Evolutionary conservation across 2,888 invertebrate species (phyloP).

Genomic region (Microdon myrmicae): DNA sequence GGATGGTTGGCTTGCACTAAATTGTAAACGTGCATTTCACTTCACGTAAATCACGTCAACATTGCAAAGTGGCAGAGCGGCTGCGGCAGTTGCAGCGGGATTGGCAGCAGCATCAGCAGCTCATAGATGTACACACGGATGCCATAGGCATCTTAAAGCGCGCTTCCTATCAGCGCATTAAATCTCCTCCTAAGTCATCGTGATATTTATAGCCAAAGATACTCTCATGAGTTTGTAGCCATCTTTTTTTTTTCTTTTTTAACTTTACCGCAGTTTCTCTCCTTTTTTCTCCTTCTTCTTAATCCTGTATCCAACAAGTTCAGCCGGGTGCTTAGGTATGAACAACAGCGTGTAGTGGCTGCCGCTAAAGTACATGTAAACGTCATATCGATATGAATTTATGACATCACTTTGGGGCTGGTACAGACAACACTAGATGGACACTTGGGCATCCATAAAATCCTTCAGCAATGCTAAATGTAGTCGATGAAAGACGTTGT

Average conservation of each 20-base stretch:
- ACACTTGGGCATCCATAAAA: slow-evolving; percentile 51
- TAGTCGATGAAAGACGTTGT: background rate
- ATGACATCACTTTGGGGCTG: slow-evolving; percentile 53
- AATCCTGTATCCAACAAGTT: slow-evolving; percentile 41
- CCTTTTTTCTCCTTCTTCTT: no score
- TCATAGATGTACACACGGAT: slow-evolving; percentile 50
- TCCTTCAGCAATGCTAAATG: slow-evolving; percentile 31
- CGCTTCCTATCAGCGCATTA: slow-evolving; percentile 45
- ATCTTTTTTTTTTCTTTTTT: slow-evolving; percentile 25
- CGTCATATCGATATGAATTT: slow-evolving; percentile 57
- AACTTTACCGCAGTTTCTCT: slow-evolving; percentile 36
- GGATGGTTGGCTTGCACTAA: slow-evolving; percentile 51
- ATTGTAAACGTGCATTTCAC: slow-evolving; percentile 53
- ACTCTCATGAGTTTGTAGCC: slow-evolving; percentile 41
- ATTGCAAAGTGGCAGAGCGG: slow-evolving; percentile 2
- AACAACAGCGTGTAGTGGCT: slow-evolving; percentile 54
- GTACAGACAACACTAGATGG: slow-evolving; percentile 38
- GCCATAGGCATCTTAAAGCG: slow-evolving; percentile 47
- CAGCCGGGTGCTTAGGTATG: slow-evolving; percentile 51
- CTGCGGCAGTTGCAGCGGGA: background rate
- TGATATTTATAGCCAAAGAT: slow-evolving; percentile 51
- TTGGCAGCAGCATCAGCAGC: slow-evolving; percentile 26
- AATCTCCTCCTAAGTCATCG: slow-evolving; percentile 52
- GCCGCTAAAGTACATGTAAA: slow-evolving; percentile 57
- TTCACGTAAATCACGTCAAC: slow-evolving; percentile 51